These are phyloP conservation scores for Taurulus bubalis DNA, from an alignment of 2,113 vertebrate genomes.

Conservation along the genomic window DNA sequence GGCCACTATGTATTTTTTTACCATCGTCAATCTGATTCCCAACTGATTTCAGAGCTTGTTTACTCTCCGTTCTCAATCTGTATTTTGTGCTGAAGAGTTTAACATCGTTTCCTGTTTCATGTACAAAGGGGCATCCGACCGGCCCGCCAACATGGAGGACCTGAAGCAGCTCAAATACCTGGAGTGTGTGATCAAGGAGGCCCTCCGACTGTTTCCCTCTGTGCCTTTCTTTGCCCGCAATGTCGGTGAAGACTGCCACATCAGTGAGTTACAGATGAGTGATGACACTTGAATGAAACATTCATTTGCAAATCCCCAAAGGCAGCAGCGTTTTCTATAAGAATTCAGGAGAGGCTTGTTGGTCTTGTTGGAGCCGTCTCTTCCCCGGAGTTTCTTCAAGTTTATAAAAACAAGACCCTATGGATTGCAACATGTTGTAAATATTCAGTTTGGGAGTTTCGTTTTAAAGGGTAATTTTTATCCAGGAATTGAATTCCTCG, in stretches of 20 bases:
- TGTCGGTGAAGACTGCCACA: constrained; percentile 86
- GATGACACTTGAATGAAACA: constrained; percentile 30
- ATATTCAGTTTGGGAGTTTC: too few relatives aligned
- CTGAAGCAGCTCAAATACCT: constrained; percentile 92
- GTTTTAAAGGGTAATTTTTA: too few relatives aligned
- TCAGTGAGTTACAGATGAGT: constrained; percentile 84
- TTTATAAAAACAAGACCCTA: too few relatives aligned
- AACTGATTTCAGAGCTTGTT: background rate
- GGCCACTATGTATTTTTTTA: constrained; percentile 24
- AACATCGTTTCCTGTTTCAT: constrained; percentile 12
- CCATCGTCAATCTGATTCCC: background rate
- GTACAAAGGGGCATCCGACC: constrained; percentile 84
- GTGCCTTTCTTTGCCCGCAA: constrained; percentile 93
- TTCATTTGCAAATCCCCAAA: constrained; percentile 8
- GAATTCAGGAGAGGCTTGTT: background rate
- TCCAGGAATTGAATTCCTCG: too few relatives aligned
- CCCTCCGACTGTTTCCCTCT: constrained; percentile 91
- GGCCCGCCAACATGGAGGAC: constrained; percentile 84
- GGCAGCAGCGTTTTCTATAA: background rate
- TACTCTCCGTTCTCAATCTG: background rate
- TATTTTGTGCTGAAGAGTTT: background rate
- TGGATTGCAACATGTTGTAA: too few relatives aligned
- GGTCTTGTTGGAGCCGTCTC: too few relatives aligned
- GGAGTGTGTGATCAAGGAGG: constrained; percentile 94
- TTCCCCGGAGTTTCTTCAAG: too few relatives aligned